Evolutionary conservation across 2,797 vertebrate species (phyloP), one percentile per base, ranked within the genome.

Genomic region (Chelidonichthys spinosus): DNA sequence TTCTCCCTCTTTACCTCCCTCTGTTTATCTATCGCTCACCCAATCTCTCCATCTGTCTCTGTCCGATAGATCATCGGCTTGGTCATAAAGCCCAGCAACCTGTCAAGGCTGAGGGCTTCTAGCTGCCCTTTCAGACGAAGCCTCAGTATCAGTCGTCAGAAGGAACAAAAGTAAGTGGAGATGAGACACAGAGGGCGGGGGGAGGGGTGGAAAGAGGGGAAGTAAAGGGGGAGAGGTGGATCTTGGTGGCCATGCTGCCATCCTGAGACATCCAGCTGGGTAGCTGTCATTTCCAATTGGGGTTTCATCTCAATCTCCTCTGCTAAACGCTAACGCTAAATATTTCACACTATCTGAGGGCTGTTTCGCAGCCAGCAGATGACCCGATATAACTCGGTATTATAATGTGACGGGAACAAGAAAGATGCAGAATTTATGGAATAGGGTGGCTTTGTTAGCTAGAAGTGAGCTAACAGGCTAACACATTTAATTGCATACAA

Each of bases 31-130:
- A 64, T 81, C 69, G 81, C 61, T 82, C 40, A 58, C 69, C 66
- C 69, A 68, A 75, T 76, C 82, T 74, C 60, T 49, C 47, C 52
- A 69, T 87, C 72, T 74, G 66, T 87, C 76, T 82, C 69, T 63
- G 66, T 78, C 78, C 72, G n/a, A 90, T 72, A 87, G 74, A 89
- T 91, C 86, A 87, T 71, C 13, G 0, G 71, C 63, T 69, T 54
- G 66, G 54, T 72, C 83, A 84, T 84, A 84, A 87, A 69, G 60
- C 75, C 73, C 72, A 68, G 75, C 46, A 64, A 67, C 55, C 56
- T 85, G 84, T 83, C 79, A 84, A 50, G 64, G 69, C 69, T 65
- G 78, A 83, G 43, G 81, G 64, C 76, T 86, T 72, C 17, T 67
- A 64, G 72, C 81, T 82, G 72, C 52, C 74, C 64, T 67, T 65